A percentile compares a stretch with the other conserved stretches of the same genome.
Conservation (phyloP, 2,797 vertebrate genomes). For the Heterohyrax brucei region DNA sequence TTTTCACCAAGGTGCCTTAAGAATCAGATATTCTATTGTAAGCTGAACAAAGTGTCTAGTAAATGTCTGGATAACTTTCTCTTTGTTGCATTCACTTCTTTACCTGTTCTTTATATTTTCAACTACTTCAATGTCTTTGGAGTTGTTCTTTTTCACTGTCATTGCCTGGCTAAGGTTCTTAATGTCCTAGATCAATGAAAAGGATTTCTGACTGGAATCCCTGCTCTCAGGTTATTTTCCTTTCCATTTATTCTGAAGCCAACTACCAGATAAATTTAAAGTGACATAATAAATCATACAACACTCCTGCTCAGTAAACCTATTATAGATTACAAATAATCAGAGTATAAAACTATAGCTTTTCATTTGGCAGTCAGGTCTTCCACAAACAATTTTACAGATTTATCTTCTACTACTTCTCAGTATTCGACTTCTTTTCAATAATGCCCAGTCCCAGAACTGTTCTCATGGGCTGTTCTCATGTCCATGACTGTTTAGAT, state of each 20-base stretch:
- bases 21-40: background rate
- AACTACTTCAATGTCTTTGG: background rate
- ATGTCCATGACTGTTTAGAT: background rate
- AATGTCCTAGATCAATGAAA: background rate
- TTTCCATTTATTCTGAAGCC: slow-evolving; percentile 40
- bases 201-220: background rate
- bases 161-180: background rate
- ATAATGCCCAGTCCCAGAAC: background rate
- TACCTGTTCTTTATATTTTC: slow-evolving; percentile 10
- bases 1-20: background rate
- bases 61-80: background rate
- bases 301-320: background rate
- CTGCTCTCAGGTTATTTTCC: background rate
- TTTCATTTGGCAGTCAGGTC: background rate
- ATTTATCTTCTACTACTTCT: background rate
- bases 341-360: background rate
- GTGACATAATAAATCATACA: background rate
- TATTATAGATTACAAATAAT: background rate
- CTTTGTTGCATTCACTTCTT: background rate
- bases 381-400: background rate
- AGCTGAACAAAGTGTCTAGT: background rate
- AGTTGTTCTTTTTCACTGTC: background rate
- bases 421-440: background rate
- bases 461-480: background rate
- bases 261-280: background rate